Conservation (phyloP, 1,140 invertebrate genomes). For the Trichonephila clavata region DNA sequence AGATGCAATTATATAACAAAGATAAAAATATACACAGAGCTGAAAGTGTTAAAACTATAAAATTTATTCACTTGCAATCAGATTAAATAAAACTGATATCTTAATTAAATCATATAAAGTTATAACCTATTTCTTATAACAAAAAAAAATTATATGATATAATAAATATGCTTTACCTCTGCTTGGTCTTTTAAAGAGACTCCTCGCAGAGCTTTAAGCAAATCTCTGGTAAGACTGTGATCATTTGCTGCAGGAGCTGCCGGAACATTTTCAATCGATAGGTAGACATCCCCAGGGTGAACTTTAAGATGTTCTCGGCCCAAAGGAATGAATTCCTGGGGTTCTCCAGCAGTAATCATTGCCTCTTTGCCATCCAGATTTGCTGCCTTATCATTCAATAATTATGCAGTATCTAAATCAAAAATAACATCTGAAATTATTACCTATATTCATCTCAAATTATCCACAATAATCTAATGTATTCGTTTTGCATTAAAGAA, state of each 20-base stretch:
- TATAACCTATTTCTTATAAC: too few species aligned
- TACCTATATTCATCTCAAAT: too few species aligned
- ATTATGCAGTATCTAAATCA: not conserved
- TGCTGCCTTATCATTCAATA: slow-evolving; percentile 56
- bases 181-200: slow-evolving; percentile 80
- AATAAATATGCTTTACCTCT: not conserved
- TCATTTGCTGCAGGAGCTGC: slow-evolving; percentile 78
- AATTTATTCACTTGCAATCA: too few species aligned
- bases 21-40: too few species aligned
- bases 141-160: too few species aligned
- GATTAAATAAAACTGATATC: too few species aligned
- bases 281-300: slow-evolving; percentile 87
- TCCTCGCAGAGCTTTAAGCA: slow-evolving; percentile 81
- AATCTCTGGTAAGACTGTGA: slow-evolving; percentile 79
- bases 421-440: not conserved
- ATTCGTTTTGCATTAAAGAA: too few species aligned
- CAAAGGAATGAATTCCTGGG: slow-evolving; percentile 93
- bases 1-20: too few species aligned
- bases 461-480: too few species aligned
- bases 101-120: too few species aligned
- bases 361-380: slow-evolving; percentile 79
- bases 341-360: slow-evolving; percentile 81
- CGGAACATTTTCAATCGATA: slow-evolving; percentile 75
- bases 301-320: slow-evolving; percentile 89
- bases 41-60: too few species aligned